These are phyloP conservation scores for Sebastes alutus DNA, from an alignment of 2,797 vertebrate genomes.

Conservation along the genomic window DNA sequence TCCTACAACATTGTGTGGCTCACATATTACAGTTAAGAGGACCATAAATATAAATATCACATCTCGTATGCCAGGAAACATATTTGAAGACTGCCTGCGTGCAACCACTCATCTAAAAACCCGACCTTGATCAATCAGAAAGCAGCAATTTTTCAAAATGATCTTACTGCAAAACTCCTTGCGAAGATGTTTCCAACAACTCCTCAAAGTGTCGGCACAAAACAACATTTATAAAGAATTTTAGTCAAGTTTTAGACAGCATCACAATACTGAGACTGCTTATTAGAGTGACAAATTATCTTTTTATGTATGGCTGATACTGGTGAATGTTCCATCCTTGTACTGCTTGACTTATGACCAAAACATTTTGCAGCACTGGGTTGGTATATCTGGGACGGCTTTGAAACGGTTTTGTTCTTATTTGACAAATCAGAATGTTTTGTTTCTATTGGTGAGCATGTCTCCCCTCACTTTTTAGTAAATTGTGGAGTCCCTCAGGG, in stretches of 20 bases:
- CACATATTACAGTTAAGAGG: not conserved
- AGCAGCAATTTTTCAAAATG: not conserved
- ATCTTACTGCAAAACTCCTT: not conserved
- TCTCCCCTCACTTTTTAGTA: not conserved
- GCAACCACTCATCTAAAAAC: not conserved
- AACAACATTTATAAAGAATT: not conserved
- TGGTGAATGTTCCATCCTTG: too few species aligned
- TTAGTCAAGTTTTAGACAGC: not conserved
- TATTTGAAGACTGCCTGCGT: not conserved
- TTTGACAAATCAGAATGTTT: not conserved
- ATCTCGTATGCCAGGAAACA: not conserved
- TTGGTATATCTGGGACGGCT: not conserved
- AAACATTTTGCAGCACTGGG: not conserved
- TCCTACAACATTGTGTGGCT: not conserved
- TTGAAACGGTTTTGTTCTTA: not conserved
- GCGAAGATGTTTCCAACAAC: rapidly evolving
- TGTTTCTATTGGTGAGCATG: too few species aligned
- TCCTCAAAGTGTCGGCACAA: not conserved
- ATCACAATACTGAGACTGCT: not conserved
- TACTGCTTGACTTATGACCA: too few species aligned
- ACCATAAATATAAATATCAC: not conserved
- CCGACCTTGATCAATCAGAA: not conserved
- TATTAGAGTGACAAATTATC: not conserved
- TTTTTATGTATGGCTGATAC: not conserved
- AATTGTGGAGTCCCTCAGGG: not conserved